Base-by-base conservation (phyloP, 2,113 vertebrate genomes). In the Nothocercus nigrocapillus region DNA sequence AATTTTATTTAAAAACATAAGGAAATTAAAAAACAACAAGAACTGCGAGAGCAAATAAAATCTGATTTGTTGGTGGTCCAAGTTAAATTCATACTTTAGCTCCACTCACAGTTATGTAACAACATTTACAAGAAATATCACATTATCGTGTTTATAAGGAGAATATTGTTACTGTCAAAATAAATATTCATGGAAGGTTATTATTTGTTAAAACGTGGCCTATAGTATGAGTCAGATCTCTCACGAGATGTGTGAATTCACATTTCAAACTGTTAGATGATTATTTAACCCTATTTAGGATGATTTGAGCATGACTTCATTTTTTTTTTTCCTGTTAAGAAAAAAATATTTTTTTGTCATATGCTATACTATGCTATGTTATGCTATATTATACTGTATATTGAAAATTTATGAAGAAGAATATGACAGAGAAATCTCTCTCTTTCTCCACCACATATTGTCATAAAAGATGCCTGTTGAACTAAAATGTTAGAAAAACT, bases 1-100 rank as follows among this genome's bases (percentile, higher is more conserved):
- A 61, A 85, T 69, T 77, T 70, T 90, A 32, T 70, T 89, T 8
- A 17, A 49, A 81, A 80, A 80, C 20, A 66, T 30, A 77, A 80
- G 79, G 10, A 96, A 13, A 85, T 21, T 69, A 64, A 70, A 40
- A 10, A 11, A 51, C 42, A 72, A 8, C 8, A 58, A 85, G 74
- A 82, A 44, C 15, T 20, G 7, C 6, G 32, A 28, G 17, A 64
- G 18, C 12, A 82, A 89, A 86, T 89, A 64, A 83, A 86, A 87
- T 82, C 21, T 64, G 49, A 61, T 83, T 83, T 89, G 19, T 83
- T 74, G 66, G 25, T 24, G 34, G 40, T 79, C 32, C 68, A 86
- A 69, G 8, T 69, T 82, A 53, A 63, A 53, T 86, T 87, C 56
- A 64, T 61, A 61, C 15, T 54, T 40, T 7, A 82, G 4, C 25